Evolutionary conservation across 2,888 invertebrate genomes (phyloP).

Genomic region (Alloscopus bannaensis): DNA sequence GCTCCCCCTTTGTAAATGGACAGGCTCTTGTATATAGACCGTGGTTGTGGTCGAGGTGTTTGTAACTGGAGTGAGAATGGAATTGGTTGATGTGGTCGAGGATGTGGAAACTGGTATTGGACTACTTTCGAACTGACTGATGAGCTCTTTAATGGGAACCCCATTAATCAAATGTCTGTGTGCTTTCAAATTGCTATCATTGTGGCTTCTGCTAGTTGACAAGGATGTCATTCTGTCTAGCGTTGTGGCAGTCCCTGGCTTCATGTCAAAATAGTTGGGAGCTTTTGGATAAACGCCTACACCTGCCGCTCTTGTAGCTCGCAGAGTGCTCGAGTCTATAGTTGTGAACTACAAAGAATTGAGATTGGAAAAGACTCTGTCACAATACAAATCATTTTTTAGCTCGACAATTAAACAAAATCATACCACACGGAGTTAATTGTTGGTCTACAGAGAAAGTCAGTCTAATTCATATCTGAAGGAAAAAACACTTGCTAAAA

Average conservation of each 20-base stretch:
- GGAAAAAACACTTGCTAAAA: no score
- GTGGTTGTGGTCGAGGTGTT: constrained; percentile 22
- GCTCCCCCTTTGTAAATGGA: constrained; percentile 32
- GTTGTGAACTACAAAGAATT: constrained; percentile 44
- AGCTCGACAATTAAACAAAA: no score
- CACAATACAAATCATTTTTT: no score
- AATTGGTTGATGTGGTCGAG: constrained; percentile 16
- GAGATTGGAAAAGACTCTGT: constrained; percentile 1
- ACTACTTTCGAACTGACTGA: constrained; percentile 55
- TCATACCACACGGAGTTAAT: no score
- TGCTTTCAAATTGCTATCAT: not conserved
- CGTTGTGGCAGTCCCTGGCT: constrained; percentile 38
- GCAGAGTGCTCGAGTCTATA: constrained; percentile 48
- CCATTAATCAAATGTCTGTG: constrained; percentile 2
- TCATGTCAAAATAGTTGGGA: constrained; percentile 52
- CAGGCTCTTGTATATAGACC: not conserved
- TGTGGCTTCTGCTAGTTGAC: not conserved
- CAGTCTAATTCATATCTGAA: no score
- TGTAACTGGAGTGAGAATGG: constrained; percentile 4
- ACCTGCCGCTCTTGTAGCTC: constrained; percentile 49
- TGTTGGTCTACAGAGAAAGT: no score
- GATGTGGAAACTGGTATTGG: constrained; percentile 16
- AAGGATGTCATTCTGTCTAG: constrained; percentile 57
- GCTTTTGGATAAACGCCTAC: not conserved
- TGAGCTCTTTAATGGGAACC: constrained; percentile 51